Evolutionary conservation across 1,140 invertebrate genomes (phyloP).

Genomic region (Platorchestia sp.): DNA sequence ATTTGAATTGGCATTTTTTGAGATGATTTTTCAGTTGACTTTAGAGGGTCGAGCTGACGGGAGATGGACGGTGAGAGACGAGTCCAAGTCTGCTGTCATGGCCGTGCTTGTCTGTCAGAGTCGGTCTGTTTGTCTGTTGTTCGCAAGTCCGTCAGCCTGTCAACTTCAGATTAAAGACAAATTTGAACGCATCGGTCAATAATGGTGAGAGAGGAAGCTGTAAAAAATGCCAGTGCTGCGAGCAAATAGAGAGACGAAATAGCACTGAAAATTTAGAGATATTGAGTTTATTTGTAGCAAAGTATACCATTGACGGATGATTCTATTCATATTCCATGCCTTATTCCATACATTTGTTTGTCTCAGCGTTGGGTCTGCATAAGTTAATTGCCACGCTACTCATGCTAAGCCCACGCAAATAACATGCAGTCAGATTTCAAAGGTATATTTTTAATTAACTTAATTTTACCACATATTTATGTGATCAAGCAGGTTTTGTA

Average conservation of each 20-base stretch:
- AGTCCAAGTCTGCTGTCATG: neutral
- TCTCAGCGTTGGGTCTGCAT: neutral
- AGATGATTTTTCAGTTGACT: constrained; percentile 36
- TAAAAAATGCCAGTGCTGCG: neutral
- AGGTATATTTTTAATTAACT: neutral
- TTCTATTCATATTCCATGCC: neutral
- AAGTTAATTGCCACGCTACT: too few species aligned
- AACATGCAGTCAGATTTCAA: neutral
- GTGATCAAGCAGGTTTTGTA: neutral
- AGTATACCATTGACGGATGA: neutral
- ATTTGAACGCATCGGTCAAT: constrained; percentile 51
- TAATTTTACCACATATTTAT: neutral
- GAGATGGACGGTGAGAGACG: constrained; percentile 41
- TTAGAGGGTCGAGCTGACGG: neutral
- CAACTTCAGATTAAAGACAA: constrained; percentile 55
- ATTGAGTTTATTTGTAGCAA: neutral
- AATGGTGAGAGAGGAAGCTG: neutral
- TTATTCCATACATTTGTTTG: neutral
- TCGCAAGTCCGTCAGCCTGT: constrained; percentile 49
- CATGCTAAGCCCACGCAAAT: neutral
- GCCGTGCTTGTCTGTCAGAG: constrained; percentile 38
- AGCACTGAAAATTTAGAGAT: neutral
- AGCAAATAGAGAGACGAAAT: neutral
- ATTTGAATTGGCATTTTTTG: constrained; percentile 1
- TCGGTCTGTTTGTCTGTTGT: constrained; percentile 50